phyloP scores from a whole-genome alignment of 2,113 vertebrate genomes.

The Rhineura floridana region DNA sequence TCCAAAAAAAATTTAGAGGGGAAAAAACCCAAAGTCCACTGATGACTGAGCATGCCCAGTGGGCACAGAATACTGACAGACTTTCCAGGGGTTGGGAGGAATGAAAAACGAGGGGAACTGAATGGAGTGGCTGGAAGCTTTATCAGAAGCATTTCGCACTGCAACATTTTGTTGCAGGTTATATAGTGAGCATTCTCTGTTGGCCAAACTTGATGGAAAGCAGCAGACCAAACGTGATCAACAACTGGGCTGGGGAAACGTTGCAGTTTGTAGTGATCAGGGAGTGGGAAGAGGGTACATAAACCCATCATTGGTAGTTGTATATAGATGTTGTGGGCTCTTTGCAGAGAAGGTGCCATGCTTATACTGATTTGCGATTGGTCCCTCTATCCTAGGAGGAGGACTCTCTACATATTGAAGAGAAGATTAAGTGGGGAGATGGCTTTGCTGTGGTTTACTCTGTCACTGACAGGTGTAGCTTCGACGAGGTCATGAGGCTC shows the following conservation, averaged over 20 bases:
- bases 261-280: not conserved
- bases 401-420: conserved; percentile 81
- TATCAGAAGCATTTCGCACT: not conserved
- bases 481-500: conserved; percentile 81
- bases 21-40: too few relatives aligned
- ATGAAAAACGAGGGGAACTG: not conserved
- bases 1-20: too few relatives aligned
- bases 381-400: conserved; percentile 73
- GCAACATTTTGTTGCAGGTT: not conserved
- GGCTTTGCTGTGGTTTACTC: conserved; percentile 81
- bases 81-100: too few relatives aligned
- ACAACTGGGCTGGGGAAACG: not conserved
- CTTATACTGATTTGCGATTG: not conserved
- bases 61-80: too few relatives aligned
- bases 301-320: not conserved
- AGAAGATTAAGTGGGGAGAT: conserved; percentile 85
- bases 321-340: not conserved
- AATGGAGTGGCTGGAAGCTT: not conserved
- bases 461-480: conserved; percentile 82
- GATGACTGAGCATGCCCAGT: not conserved
- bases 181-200: not conserved
- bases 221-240: not conserved
- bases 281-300: not conserved
- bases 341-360: not conserved
- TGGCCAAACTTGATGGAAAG: not conserved